phyloP scores from a whole-genome alignment of 2,797 vertebrate species.

The Dendrocincla fuliginosa region DNA sequence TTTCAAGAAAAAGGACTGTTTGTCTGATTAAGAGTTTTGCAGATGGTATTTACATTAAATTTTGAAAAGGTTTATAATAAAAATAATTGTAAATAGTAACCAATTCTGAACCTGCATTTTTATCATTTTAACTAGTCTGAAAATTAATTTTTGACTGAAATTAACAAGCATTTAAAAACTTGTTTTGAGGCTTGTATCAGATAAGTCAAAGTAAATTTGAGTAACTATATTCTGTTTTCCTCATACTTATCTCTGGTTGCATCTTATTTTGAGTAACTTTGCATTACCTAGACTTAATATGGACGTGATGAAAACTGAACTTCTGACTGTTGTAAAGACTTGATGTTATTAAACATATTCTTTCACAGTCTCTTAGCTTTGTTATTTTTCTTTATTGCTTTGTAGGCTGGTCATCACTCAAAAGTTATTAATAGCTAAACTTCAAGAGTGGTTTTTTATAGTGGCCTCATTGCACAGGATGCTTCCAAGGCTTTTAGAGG shows the following conservation, averaged over 20 bases:
- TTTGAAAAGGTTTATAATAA: background rate
- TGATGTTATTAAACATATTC: background rate
- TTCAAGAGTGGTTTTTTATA: background rate
- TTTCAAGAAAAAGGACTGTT: background rate
- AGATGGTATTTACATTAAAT: background rate
- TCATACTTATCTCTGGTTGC: background rate
- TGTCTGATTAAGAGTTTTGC: background rate
- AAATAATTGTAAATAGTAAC: background rate
- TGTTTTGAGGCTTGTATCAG: background rate
- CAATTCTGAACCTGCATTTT: background rate
- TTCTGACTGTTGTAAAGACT: background rate
- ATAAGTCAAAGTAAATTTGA: background rate
- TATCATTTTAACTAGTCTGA: background rate
- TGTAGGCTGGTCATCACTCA: background rate
- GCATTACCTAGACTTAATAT: background rate
- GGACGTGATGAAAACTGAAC: background rate
- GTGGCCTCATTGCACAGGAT: background rate
- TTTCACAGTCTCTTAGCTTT: background rate
- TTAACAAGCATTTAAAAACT: background rate
- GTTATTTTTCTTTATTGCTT: background rate
- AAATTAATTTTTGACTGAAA: background rate
- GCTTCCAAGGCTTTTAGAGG: background rate
- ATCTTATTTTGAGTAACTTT: background rate
- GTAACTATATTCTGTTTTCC: background rate
- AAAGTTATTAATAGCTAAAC: background rate